Evolutionary conservation across 2,888 invertebrate species (phyloP), one percentile per base, ranked within the genome.

Genomic region (Epicampocera succincta): DNA sequence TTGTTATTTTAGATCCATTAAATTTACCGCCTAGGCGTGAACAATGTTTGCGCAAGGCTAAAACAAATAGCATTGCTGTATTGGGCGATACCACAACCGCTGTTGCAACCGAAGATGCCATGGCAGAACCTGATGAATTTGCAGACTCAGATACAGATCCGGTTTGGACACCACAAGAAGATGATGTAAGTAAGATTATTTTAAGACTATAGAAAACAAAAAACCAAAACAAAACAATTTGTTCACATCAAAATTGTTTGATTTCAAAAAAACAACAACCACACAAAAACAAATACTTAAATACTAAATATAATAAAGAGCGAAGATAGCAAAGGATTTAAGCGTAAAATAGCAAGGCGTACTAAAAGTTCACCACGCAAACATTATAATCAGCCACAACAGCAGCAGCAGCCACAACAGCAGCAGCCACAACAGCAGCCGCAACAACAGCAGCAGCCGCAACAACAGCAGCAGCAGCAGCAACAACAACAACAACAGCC

Each of bases 81-180:
- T 90, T 93, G 73, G 91, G 91, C 84, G 86, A 88, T 80, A 85
- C 91, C 40, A 78, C 80, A 33, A 60, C 68, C 42, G 79, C 81
- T 58, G 81, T 83, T 76, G 78, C 81, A 88, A 91, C 92, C 58
- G 93, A 92, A 38, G 93, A 93, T 80, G 87, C 90, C 60, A 85
- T 88, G 50, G 93, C 93, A 85, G 94, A 93, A 84, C 92, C 92
- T 6, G 90, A 92, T 33, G 93, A 93, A 87, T 92, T 92, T 86
- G 92, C 91, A 44, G 93, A 94, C 89, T 94, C 94, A 0, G 94
- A 95, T 89, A 93, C 93, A 9, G 95, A 95, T 92, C 95, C 94
- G 9, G 94, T 94, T n/a, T 95, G 95, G 95, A 94, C 94, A n/a
- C 95, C 95, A 9, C 92, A 93, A 81, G 93, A 92, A 42, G 93